phyloP scores from a whole-genome alignment of 2,888 invertebrate genomes.

The Uropetala carovei region DNA sequence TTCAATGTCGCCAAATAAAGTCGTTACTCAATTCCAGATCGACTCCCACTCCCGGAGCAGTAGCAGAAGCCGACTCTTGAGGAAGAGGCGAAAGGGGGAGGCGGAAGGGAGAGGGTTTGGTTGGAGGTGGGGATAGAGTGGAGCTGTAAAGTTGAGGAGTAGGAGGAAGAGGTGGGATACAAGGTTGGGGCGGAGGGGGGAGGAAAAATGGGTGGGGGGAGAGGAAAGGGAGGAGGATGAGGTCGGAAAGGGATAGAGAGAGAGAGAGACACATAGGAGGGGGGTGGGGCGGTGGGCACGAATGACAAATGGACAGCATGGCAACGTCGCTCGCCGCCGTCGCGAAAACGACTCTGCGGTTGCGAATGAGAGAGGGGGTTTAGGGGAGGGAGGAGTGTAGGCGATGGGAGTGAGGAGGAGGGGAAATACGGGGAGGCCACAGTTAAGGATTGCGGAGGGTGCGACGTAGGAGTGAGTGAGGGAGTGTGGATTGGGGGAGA shows the following conservation, averaged over 20 bases:
- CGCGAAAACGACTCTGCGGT: slow-evolving; percentile 14
- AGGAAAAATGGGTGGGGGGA: not conserved
- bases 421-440: slow-evolving; percentile 28
- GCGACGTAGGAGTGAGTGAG: not conserved
- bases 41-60: not conserved
- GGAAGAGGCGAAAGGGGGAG: not conserved
- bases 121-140: not conserved
- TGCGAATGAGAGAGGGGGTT: not conserved
- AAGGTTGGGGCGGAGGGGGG: not conserved
- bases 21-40: slow-evolving; percentile 34
- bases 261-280: not conserved
- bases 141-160: not conserved
- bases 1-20: not conserved
- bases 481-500: not conserved
- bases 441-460: slow-evolving; percentile 23
- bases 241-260: too few relatives aligned
- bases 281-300: not conserved
- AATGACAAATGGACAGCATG: not conserved
- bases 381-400: too few relatives aligned
- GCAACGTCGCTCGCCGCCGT: slow-evolving; percentile 2
- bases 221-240: not conserved
- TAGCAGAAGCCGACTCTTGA: not conserved
- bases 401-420: too few relatives aligned
- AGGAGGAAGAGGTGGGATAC: not conserved
- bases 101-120: not conserved